A percentile compares a stretch with the other conserved stretches of the same genome.
phyloP scores from a whole-genome alignment of 92 coral and sea anemone species.

The Parazoanthus atlanticus region DNA sequence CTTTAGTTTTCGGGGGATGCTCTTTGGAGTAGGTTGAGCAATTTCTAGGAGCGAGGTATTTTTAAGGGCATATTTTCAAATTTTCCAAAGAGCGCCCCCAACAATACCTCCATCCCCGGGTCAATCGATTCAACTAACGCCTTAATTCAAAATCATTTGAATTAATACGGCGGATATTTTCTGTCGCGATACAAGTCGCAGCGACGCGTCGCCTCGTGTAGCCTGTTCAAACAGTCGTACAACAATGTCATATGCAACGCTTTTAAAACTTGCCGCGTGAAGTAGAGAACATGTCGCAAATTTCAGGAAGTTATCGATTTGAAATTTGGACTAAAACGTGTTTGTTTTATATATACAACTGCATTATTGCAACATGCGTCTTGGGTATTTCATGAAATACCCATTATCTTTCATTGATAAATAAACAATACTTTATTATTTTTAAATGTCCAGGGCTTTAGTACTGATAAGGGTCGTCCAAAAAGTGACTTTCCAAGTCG shows the following conservation, averaged over 20 bases:
- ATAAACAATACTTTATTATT: not conserved
- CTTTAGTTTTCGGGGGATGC: too few species aligned
- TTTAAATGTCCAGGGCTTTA: not conserved
- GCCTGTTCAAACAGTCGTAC: not conserved
- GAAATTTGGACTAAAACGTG: not conserved
- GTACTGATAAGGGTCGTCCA: slow-evolving; percentile 3
- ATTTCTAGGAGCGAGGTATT: too few species aligned
- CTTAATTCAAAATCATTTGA: too few species aligned
- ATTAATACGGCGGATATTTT: too few species aligned
- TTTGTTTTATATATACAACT: not conserved
- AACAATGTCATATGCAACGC: not conserved
- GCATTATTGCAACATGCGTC: not conserved
- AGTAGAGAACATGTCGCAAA: not conserved
- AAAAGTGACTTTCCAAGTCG: slow-evolving; percentile 40
- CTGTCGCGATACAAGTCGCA: not conserved
- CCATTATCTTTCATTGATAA: not conserved
- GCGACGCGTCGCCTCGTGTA: not conserved
- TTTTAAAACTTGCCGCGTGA: too few species aligned
- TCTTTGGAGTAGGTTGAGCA: too few species aligned
- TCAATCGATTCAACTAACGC: too few species aligned
- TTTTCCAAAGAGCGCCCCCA: too few species aligned
- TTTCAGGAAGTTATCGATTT: not conserved
- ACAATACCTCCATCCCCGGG: too few species aligned
- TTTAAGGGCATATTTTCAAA: too few species aligned
- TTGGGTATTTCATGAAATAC: slow-evolving; percentile 1